A percentile compares a stretch with the other conserved stretches of the same genome.
Conservation (phyloP, 1,140 invertebrate species). For the Drosophila simulans region DNA sequence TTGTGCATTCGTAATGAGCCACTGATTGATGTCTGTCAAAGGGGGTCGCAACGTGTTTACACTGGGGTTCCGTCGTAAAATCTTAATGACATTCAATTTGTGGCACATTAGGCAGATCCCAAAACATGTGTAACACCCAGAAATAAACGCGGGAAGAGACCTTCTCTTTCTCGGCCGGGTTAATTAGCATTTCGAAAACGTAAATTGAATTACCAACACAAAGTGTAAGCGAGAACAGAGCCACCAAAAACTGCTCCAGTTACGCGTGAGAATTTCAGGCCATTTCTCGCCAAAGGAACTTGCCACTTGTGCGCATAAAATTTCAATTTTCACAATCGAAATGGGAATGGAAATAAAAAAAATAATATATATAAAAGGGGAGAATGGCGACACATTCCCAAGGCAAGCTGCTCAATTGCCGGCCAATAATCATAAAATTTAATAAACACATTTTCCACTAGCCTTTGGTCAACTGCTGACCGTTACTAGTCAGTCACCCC, state of each 20-base stretch:
- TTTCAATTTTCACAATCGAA: constrained; percentile 70
- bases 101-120: constrained; percentile 73
- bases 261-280: constrained; percentile 81
- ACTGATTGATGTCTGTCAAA: constrained; percentile 70
- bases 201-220: constrained; percentile 80
- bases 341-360: constrained; percentile 2
- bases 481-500: constrained; percentile 49
- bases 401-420: constrained; percentile 70
- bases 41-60: constrained; percentile 34
- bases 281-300: constrained; percentile 19
- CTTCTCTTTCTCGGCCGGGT: constrained; percentile 52
- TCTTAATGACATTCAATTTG: constrained; percentile 79
- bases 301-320: constrained; percentile 63
- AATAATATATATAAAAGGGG: not conserved
- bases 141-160: not conserved
- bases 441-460: constrained; percentile 72
- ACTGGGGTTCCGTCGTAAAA: constrained; percentile 35
- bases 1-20: constrained; percentile 68
- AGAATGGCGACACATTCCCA: constrained; percentile 62
- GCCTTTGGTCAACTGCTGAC: constrained; percentile 53
- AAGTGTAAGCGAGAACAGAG: constrained; percentile 61
- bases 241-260: constrained; percentile 65
- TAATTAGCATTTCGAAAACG: constrained; percentile 80
- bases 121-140: constrained; percentile 65
- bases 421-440: constrained; percentile 83